These are phyloP conservation scores for Mamestra brassicae DNA, from an alignment of 2,888 invertebrate genomes.

Conservation along the genomic window DNA sequence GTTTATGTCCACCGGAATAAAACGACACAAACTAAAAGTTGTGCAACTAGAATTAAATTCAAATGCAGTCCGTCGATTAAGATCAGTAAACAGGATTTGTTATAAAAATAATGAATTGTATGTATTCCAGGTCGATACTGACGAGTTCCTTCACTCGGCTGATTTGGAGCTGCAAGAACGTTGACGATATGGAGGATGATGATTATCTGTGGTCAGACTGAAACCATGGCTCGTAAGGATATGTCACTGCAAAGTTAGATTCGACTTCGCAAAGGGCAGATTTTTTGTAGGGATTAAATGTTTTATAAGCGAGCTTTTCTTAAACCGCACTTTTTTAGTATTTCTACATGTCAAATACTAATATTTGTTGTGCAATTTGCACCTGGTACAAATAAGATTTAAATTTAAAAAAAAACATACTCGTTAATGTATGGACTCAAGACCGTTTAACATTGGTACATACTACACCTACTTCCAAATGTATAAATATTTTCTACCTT, in stretches of 20 bases:
- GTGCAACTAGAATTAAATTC: not conserved
- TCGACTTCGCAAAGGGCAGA: not conserved
- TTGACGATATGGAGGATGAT: not conserved
- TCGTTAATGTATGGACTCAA: too few species aligned
- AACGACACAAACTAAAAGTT: not conserved
- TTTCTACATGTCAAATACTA: not conserved
- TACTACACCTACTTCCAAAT: too few species aligned
- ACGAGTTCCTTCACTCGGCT: not conserved
- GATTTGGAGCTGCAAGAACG: not conserved
- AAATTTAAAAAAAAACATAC: too few species aligned
- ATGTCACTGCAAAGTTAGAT: not conserved
- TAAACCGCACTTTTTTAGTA: not conserved
- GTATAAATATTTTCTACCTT: too few species aligned
- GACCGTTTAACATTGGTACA: too few species aligned
- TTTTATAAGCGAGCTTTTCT: not conserved
- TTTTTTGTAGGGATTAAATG: not conserved
- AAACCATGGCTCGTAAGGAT: not conserved
- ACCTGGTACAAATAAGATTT: too few species aligned
- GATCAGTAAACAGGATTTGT: not conserved
- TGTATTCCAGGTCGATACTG: not conserved
- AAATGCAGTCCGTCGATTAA: not conserved
- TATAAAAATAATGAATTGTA: not conserved
- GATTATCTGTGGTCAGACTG: not conserved
- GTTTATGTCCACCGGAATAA: not conserved
- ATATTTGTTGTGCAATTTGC: too few species aligned